These are phyloP conservation scores for Sanderia malayensis DNA, from an alignment of 30 jellyfish, hydroid and myxozoan genomes.

Conservation along the genomic window DNA sequence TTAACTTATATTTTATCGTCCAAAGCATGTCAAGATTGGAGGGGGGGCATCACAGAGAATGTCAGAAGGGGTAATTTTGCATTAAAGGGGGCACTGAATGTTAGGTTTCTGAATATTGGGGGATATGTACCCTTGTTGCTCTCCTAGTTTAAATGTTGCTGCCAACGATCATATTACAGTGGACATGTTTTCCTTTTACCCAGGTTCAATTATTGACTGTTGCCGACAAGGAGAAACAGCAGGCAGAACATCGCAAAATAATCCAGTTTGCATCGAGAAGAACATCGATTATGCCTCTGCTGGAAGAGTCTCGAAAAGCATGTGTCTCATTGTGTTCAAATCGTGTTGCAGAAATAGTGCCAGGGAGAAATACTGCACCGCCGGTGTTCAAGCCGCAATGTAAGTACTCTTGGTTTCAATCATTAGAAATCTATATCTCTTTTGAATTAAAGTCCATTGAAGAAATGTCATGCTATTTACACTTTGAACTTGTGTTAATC, in stretches of 20 bases:
- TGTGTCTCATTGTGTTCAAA: conserved; percentile 45
- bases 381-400: conserved; percentile 62
- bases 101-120: neutral
- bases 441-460: no score
- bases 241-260: conserved; percentile 20
- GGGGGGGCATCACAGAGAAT: no score
- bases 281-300: conserved; percentile 23
- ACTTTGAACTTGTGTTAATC: no score
- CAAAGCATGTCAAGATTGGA: no score
- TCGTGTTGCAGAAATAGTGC: conserved; percentile 58
- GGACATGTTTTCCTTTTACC: neutral
- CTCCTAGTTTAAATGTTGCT: neutral
- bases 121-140: neutral
- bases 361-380: conserved; percentile 43
- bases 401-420: no score
- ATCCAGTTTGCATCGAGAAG: conserved; percentile 40
- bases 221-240: conserved; percentile 49
- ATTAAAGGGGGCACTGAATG: neutral
- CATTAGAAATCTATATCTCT: no score
- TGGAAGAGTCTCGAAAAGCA: conserved; percentile 22
- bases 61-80: neutral
- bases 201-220: conserved; percentile 50
- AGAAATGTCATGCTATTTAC: no score
- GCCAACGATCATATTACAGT: neutral
- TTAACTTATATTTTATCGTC: no score